Evolutionary conservation across 2,888 invertebrate species (phyloP).

Genomic region (Diachrysia chrysitis): DNA sequence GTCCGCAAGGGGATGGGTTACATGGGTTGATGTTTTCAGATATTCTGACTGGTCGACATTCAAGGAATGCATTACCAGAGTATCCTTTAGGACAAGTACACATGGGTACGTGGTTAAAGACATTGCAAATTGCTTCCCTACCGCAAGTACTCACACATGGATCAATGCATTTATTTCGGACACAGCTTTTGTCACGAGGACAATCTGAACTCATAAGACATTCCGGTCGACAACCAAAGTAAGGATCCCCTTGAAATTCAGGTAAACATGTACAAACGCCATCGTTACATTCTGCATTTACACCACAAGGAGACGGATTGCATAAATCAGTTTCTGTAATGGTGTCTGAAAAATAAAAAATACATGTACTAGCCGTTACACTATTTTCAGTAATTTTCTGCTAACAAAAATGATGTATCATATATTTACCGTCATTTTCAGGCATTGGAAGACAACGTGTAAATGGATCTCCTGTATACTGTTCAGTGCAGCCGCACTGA

Average conservation of each 20-base stretch:
- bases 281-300: slow-evolving; percentile 92
- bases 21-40: slow-evolving; percentile 89
- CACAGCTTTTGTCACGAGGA: slow-evolving; percentile 91
- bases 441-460: slow-evolving; percentile 78
- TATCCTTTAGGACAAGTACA: slow-evolving; percentile 90
- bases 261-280: slow-evolving; percentile 92
- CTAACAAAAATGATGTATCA: background rate
- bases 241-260: slow-evolving; percentile 94
- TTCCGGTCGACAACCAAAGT: slow-evolving; percentile 94
- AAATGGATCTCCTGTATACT: slow-evolving; percentile 90
- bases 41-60: slow-evolving; percentile 86
- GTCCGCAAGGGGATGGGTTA: slow-evolving; percentile 92
- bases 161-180: slow-evolving; percentile 92
- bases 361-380: background rate
- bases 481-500: slow-evolving; percentile 89
- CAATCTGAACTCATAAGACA: slow-evolving; percentile 94
- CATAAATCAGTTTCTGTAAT: slow-evolving; percentile 87
- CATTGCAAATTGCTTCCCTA: slow-evolving; percentile 92
- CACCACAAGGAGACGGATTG: slow-evolving; percentile 91
- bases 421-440: slow-evolving; percentile 73
- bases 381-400: background rate
- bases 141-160: slow-evolving; percentile 95
- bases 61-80: slow-evolving; percentile 92
- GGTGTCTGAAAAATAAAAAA: slow-evolving; percentile 65
- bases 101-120: slow-evolving; percentile 90